Evolutionary conservation across 2,888 invertebrate species (phyloP).

Genomic region (Drosophila tanythrix): DNA sequence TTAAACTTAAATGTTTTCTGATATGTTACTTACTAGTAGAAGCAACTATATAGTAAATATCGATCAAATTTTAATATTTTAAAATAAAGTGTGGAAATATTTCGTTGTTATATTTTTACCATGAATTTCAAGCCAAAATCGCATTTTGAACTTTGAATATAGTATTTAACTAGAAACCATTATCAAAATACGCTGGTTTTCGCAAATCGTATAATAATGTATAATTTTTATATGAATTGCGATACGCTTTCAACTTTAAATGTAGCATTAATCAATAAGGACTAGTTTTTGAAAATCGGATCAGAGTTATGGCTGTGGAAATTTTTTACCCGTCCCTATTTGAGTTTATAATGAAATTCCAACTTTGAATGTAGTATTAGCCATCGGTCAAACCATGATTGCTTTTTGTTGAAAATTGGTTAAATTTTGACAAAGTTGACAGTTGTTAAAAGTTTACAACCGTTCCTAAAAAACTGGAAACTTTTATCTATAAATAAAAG

Average conservation of each 20-base stretch:
- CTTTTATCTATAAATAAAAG: background rate
- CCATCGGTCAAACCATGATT: background rate
- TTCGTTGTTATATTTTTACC: background rate
- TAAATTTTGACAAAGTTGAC: background rate
- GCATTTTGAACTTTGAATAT: background rate
- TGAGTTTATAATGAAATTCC: no score
- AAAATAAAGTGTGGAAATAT: background rate
- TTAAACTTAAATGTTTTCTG: background rate
- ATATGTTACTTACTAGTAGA: background rate
- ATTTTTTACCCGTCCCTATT: background rate
- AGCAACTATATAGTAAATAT: background rate
- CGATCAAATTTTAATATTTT: background rate
- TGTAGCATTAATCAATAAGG: background rate
- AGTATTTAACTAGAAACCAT: no score
- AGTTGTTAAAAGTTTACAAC: no score
- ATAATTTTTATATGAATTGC: fast-evolving
- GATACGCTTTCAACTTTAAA: fast-evolving
- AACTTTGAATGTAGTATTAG: background rate
- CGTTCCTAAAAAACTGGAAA: no score
- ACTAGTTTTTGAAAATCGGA: background rate
- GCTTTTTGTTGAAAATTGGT: background rate
- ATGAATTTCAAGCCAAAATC: background rate
- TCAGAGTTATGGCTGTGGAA: background rate
- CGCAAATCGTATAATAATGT: no score
- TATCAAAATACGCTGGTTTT: no score